Percentiles rank a stretch among this genome's conserved stretches.
Conservation (phyloP, 2,113 vertebrate species). For the Trogon melanurus region DNA sequence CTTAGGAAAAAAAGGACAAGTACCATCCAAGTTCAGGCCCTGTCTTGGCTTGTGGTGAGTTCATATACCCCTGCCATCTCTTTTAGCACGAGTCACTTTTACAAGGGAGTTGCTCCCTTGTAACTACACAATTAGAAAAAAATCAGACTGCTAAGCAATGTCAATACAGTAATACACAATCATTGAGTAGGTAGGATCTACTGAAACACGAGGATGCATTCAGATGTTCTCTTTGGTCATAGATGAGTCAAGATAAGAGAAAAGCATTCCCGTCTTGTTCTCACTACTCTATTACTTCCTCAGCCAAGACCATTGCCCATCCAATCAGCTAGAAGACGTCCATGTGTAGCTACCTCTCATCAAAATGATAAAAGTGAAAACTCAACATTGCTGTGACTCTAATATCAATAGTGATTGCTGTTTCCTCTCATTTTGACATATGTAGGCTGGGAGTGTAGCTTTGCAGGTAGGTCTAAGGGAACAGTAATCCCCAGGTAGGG, state of each 20-base stretch:
- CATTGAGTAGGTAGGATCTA: not conserved
- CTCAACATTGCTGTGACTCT: not conserved
- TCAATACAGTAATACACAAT: not conserved
- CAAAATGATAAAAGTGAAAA: not conserved
- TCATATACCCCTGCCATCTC: not conserved
- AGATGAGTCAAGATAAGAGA: not conserved
- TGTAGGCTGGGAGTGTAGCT: not conserved
- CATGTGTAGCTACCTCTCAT: not conserved
- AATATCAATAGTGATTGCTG: not conserved
- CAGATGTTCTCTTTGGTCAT: not conserved
- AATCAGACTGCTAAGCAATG: not conserved
- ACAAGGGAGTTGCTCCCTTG: not conserved
- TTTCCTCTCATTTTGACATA: not conserved
- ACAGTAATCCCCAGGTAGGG: not conserved
- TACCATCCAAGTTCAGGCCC: not conserved
- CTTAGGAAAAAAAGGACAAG: not conserved
- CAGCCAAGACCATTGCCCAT: not conserved
- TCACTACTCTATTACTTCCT: not conserved
- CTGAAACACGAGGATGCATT: not conserved
- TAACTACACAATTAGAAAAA: slow-evolving; percentile 23
- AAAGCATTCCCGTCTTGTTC: not conserved
- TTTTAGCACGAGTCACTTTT: not conserved
- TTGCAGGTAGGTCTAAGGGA: not conserved
- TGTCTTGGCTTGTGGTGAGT: not conserved
- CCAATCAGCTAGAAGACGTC: not conserved